These are phyloP conservation scores for Helarctos malayanus DNA, from an alignment of 2,797 vertebrate species.

Conservation along the genomic window DNA sequence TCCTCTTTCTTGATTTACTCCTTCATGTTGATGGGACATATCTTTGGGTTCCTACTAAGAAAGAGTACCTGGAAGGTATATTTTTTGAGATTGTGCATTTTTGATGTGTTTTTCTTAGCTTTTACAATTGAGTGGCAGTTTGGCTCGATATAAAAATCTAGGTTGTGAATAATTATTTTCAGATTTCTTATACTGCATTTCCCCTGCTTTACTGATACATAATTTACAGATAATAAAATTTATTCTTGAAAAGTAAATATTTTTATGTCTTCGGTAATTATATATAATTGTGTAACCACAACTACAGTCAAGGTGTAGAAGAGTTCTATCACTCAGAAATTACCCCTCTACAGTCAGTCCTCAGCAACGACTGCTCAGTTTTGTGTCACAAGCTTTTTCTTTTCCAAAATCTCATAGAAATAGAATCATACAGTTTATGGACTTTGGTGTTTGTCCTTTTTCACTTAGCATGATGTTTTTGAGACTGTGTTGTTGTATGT, in stretches of 20 bases:
- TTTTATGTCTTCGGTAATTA: conserved; percentile 1
- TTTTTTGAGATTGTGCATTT: neutral
- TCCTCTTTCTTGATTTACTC: neutral
- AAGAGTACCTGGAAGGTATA: neutral
- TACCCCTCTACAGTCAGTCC: neutral
- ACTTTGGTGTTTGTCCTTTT: neutral
- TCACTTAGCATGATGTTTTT: neutral
- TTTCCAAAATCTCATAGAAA: neutral
- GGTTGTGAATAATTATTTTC: neutral
- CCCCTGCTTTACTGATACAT: neutral
- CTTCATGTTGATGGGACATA: neutral
- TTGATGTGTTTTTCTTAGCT: neutral
- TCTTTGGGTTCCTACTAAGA: neutral
- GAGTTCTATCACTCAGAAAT: neutral
- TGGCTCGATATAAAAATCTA: conserved; percentile 68
- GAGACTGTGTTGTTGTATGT: neutral
- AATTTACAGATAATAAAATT: neutral
- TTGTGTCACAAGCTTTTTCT: neutral
- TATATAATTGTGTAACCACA: neutral
- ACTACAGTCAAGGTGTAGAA: neutral
- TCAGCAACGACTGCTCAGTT: neutral
- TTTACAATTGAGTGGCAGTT: neutral
- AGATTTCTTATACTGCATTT: neutral
- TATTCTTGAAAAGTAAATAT: neutral
- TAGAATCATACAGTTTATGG: neutral